Percentiles rank a stretch among this genome's conserved stretches.
Evolutionary conservation across 2,797 vertebrate genomes (phyloP).

Genomic region (Catamblyrhynchus diadema): DNA sequence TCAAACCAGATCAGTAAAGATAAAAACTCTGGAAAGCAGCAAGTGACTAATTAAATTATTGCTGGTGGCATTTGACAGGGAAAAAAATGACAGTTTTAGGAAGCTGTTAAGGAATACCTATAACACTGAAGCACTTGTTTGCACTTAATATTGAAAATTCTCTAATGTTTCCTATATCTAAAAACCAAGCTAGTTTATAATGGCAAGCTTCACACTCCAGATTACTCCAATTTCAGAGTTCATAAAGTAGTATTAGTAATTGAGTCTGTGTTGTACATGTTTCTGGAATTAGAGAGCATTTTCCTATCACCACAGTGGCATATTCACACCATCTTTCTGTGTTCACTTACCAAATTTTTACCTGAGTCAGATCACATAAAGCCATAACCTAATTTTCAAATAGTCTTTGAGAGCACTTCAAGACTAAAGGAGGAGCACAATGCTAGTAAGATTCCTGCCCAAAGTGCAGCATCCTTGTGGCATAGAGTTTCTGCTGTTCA

Average conservation of each 20-base stretch:
- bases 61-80: not conserved
- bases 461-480: fast-evolving
- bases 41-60: not conserved
- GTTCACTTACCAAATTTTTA: not conserved
- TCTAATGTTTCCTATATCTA: not conserved
- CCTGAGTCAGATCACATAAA: not conserved
- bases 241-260: not conserved
- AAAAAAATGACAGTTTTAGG: not conserved
- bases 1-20: not conserved
- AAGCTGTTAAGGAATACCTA: not conserved
- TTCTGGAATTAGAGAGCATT: not conserved
- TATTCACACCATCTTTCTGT: not conserved
- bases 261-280: not conserved
- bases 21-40: not conserved
- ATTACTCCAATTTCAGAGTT: not conserved
- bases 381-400: not conserved
- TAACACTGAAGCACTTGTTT: not conserved
- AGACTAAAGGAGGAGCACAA: not conserved
- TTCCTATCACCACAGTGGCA: not conserved
- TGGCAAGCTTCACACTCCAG: not conserved
- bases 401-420: not conserved
- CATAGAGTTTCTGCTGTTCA: not conserved
- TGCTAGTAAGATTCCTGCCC: not conserved
- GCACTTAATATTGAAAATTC: too few relatives aligned
- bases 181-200: not conserved